Conservation (phyloP, 2,888 invertebrate genomes). For the Deroplatys truncata region DNA sequence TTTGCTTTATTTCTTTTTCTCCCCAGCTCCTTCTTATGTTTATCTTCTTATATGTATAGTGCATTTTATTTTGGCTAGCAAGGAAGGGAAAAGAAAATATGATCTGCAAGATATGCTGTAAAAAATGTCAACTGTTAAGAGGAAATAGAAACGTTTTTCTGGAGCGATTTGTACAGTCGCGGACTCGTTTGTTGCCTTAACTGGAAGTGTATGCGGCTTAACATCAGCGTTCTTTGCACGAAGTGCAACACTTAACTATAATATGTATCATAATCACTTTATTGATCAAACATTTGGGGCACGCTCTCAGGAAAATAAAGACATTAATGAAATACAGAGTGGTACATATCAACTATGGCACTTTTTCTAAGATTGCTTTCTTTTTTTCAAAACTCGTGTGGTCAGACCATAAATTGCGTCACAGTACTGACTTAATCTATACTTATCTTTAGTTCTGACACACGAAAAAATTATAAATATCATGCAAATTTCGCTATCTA, state of each 20-base stretch:
- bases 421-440: too few species aligned
- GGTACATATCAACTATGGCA: too few species aligned
- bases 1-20: not conserved
- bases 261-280: too few species aligned
- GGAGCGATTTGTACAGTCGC: not conserved
- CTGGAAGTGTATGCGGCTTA: not conserved
- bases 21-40: not conserved
- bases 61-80: not conserved
- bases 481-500: too few species aligned
- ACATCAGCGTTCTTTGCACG: not conserved
- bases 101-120: not conserved
- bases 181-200: not conserved
- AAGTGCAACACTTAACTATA: not conserved
- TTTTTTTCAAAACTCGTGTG: too few species aligned
- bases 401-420: too few species aligned
- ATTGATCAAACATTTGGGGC: too few species aligned
- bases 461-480: too few species aligned
- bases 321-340: too few species aligned
- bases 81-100: not conserved
- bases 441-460: too few species aligned
- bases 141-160: not conserved
- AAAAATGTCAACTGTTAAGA: not conserved
- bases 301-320: too few species aligned
- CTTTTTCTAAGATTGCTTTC: too few species aligned
- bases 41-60: not conserved